phyloP scores from a whole-genome alignment of 2,113 vertebrate species.

The Peromyscus maniculatus region DNA sequence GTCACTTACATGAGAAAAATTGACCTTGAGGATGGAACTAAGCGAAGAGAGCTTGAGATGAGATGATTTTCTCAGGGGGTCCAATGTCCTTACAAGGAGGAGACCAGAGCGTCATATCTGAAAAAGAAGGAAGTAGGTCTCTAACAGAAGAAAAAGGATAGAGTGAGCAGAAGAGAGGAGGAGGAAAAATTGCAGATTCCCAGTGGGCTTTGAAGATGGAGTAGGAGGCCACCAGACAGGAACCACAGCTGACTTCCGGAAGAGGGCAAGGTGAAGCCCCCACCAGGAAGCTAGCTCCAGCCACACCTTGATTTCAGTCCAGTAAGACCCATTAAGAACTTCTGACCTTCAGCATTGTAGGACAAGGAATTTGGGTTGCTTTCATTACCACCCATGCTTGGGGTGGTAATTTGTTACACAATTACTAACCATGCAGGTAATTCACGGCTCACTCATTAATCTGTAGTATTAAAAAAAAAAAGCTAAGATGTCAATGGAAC shows the following conservation, averaged over 20 bases:
- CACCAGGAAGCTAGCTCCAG: not conserved
- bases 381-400: not conserved
- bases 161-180: not conserved
- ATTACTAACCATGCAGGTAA: not conserved
- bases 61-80: not conserved
- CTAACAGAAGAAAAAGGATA: not conserved
- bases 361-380: not conserved
- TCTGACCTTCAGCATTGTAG: too few relatives aligned
- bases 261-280: not conserved
- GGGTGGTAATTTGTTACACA: not conserved
- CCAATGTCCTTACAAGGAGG: not conserved
- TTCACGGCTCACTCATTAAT: not conserved
- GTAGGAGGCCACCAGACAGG: not conserved
- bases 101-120: not conserved
- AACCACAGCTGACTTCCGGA: not conserved
- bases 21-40: not conserved
- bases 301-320: not conserved
- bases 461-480: not conserved
- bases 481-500: not conserved
- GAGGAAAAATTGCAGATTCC: not conserved
- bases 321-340: not conserved
- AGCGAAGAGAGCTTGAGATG: not conserved
- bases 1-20: not conserved
- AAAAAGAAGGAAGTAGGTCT: not conserved
- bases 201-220: not conserved